Percentiles rank a stretch among this genome's conserved stretches.
phyloP scores from a whole-genome alignment of 2,888 invertebrate species.

The Neoaliturus tenellus region DNA sequence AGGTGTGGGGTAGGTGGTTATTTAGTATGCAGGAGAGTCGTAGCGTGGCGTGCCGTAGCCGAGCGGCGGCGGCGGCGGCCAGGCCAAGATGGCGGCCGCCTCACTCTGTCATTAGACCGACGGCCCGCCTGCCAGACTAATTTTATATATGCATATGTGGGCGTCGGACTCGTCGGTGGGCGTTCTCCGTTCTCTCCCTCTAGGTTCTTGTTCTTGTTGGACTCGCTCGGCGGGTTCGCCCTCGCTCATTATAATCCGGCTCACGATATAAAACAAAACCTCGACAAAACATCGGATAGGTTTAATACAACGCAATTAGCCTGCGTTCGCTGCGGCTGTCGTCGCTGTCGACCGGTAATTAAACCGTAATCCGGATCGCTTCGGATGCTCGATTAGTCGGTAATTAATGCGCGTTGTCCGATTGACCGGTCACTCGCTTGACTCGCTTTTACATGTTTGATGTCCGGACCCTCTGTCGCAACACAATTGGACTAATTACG shows the following conservation, averaged over 20 bases:
- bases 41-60: conserved; percentile 16
- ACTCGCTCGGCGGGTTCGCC: neutral
- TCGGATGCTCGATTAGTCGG: neutral
- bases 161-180: conserved; percentile 32
- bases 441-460: neutral
- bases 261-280: conserved; percentile 43
- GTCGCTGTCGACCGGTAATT: neutral
- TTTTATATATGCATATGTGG: conserved; percentile 54
- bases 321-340: neutral
- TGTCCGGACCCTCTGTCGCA: neutral
- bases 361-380: neutral
- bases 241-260: conserved; percentile 34
- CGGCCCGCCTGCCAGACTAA: conserved; percentile 49
- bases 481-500: no score
- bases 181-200: conserved; percentile 14
- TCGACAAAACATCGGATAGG: conserved; percentile 21
- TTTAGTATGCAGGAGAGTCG: conserved; percentile 47
- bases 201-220: conserved; percentile 11
- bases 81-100: neutral
- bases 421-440: neutral
- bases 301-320: conserved; percentile 26
- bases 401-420: neutral
- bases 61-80: neutral
- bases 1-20: conserved; percentile 36
- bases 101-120: conserved; percentile 2